phyloP scores from a whole-genome alignment of 2,113 vertebrate genomes.

The Ophthalmolycus amberensis region DNA sequence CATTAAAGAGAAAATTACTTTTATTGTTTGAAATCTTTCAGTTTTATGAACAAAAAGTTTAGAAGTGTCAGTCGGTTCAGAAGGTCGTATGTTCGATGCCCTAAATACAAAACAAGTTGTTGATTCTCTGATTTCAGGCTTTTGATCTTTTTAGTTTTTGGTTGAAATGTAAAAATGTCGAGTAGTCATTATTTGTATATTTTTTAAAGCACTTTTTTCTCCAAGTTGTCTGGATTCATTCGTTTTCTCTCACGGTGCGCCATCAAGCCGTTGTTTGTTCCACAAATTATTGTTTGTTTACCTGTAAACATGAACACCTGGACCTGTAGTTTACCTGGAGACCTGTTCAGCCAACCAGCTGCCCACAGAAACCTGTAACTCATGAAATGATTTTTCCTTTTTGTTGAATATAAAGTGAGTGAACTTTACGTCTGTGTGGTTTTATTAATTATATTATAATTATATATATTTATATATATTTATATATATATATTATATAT shows the following conservation, averaged over 20 bases:
- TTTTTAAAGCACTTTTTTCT: conserved; percentile 78
- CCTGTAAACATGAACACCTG: conserved; percentile 38
- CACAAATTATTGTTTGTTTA: conserved; percentile 86
- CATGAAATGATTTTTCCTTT: conserved; percentile 89
- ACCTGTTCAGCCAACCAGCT: conserved; percentile 83
- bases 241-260: conserved; percentile 86
- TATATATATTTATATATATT: too few species aligned
- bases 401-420: conserved; percentile 90
- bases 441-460: too few species aligned
- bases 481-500: too few species aligned
- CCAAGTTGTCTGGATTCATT: conserved; percentile 24
- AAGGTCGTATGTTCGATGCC: too few species aligned
- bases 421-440: conserved; percentile 76
- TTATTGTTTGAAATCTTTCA: too few species aligned
- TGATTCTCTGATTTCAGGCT: background rate
- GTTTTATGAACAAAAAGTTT: too few species aligned
- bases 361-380: conserved; percentile 90
- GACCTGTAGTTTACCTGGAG: conserved; percentile 86
- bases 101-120: too few species aligned
- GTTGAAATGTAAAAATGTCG: conserved; percentile 31
- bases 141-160: background rate
- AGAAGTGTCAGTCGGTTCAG: too few species aligned
- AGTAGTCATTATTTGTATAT: background rate
- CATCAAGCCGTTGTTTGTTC: conserved; percentile 89
- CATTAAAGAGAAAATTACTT: too few species aligned